These are phyloP conservation scores for Ferrisia virgata DNA, from an alignment of 2,888 invertebrate genomes.

Conservation along the genomic window DNA sequence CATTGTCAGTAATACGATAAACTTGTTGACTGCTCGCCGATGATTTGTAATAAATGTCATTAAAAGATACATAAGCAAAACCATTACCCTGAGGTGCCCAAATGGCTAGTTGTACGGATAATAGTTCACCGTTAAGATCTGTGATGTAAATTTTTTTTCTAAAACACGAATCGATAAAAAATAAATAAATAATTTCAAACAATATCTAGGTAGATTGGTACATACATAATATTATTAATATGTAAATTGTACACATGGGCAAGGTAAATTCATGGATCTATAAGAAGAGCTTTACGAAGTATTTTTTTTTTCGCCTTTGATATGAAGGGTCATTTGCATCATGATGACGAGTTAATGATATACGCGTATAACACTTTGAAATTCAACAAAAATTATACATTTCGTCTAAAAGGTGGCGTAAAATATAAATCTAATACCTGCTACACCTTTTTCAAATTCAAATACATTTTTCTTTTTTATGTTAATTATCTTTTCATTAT, in stretches of 20 bases:
- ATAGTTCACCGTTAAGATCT: constrained; percentile 46
- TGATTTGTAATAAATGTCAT: constrained; percentile 73
- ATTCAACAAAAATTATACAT: background rate
- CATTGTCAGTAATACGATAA: constrained; percentile 63
- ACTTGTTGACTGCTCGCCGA: constrained; percentile 55
- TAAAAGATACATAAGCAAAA: constrained; percentile 67
- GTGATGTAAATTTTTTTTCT: constrained; percentile 49
- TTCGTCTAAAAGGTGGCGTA: background rate
- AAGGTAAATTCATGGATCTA: too few relatives aligned
- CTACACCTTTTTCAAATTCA: background rate
- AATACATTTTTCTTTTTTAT: background rate
- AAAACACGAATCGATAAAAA: background rate
- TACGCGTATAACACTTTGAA: background rate
- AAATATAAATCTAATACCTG: background rate
- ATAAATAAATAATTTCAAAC: too few relatives aligned
- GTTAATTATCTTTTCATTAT: background rate
- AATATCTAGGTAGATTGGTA: too few relatives aligned
- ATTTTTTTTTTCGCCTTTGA: too few relatives aligned
- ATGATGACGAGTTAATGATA: background rate
- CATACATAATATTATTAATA: too few relatives aligned
- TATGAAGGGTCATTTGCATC: background rate
- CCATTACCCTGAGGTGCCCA: constrained; percentile 75
- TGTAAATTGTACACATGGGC: background rate
- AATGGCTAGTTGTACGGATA: constrained; percentile 64
- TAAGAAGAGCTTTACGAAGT: too few relatives aligned